Conservation (phyloP, 2,888 invertebrate species). For the Cybosia mesomella region DNA sequence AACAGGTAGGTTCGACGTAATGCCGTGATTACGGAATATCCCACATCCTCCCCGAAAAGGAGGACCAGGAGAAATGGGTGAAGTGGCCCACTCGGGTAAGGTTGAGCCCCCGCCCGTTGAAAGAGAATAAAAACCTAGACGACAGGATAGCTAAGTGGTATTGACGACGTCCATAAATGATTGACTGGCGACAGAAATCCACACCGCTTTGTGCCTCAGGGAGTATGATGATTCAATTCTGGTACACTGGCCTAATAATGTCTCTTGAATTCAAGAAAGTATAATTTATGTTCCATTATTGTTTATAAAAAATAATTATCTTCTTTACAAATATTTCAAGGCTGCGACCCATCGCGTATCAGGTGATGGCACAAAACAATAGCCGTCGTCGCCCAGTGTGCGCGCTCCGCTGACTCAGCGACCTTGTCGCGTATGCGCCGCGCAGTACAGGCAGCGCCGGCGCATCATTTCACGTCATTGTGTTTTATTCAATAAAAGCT, state of each 20-base stretch:
- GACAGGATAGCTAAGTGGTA: no score
- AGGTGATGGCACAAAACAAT: slow-evolving; percentile 48
- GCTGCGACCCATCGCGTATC: slow-evolving; percentile 28
- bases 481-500: slow-evolving; percentile 47
- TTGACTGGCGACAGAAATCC: no score
- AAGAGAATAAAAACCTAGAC: no score
- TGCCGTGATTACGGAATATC: no score
- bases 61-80: no score
- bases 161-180: no score
- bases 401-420: slow-evolving; percentile 49
- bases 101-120: no score
- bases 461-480: slow-evolving; percentile 53
- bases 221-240: no score
- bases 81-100: no score
- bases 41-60: no score
- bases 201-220: no score
- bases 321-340: slow-evolving; percentile 15
- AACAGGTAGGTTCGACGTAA: no score
- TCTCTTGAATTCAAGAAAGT: neutral
- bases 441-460: slow-evolving; percentile 7
- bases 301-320: slow-evolving; percentile 10
- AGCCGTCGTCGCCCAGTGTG: slow-evolving; percentile 32
- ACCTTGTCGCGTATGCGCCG: slow-evolving; percentile 45
- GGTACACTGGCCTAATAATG: neutral
- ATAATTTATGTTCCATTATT: neutral